Conservation (phyloP, 2,797 vertebrate species). For the Cynodonichthys magdalenae region DNA sequence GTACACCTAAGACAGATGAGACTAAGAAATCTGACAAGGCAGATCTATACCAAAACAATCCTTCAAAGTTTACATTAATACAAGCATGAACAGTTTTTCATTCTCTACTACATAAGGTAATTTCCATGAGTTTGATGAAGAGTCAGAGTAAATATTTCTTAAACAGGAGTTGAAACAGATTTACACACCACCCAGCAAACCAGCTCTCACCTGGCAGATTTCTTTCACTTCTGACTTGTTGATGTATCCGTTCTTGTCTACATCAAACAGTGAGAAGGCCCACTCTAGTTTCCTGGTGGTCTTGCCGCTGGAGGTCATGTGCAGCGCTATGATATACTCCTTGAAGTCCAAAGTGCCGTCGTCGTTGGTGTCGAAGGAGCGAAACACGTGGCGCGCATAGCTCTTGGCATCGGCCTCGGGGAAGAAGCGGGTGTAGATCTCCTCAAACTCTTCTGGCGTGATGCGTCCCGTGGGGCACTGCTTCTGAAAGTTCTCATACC, state of each 20-base stretch:
- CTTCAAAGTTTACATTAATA: too few species aligned
- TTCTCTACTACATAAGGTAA: too few species aligned
- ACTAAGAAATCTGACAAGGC: neutral
- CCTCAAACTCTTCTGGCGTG: conserved; percentile 78
- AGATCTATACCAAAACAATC: neutral
- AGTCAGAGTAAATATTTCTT: too few species aligned
- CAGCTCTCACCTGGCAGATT: conserved; percentile 81
- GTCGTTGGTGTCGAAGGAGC: conserved; percentile 86
- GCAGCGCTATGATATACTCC: conserved; percentile 87
- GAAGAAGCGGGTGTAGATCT: conserved; percentile 84
- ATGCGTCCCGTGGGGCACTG: conserved; percentile 84
- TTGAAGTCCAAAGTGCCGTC: conserved; percentile 87
- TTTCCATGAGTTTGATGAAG: too few species aligned
- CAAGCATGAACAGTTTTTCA: too few species aligned
- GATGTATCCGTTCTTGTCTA: conserved; percentile 87
- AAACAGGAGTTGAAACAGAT: neutral
- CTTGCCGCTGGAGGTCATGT: conserved; percentile 85
- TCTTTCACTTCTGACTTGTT: conserved; percentile 84
- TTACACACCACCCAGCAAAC: neutral
- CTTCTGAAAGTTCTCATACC: conserved; percentile 86
- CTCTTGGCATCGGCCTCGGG: conserved; percentile 82
- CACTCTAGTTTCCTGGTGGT: conserved; percentile 84
- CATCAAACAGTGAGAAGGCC: conserved; percentile 86
- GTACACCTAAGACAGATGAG: neutral
- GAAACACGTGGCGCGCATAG: conserved; percentile 85